These are phyloP conservation scores for Laodelphax striatellus DNA, from an alignment of 1,140 invertebrate genomes.

Conservation along the genomic window DNA sequence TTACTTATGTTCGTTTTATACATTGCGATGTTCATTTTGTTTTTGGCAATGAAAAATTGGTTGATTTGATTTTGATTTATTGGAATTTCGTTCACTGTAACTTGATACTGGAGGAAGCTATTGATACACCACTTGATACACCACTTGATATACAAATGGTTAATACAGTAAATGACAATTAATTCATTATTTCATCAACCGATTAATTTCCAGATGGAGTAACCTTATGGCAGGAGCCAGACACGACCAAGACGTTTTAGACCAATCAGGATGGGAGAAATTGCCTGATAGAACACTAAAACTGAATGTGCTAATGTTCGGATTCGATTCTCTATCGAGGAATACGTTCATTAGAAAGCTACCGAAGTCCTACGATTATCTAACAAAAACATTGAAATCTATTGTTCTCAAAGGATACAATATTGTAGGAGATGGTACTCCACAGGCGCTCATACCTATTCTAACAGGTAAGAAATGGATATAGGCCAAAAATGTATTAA, in stretches of 20 bases:
- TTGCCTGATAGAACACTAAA: slow-evolving; percentile 38
- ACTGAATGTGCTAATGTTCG: slow-evolving; percentile 77
- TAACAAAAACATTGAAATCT: slow-evolving; percentile 55
- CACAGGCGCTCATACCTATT: slow-evolving; percentile 83
- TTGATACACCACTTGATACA: no score
- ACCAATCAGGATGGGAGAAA: slow-evolving; percentile 37
- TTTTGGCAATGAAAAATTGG: no score
- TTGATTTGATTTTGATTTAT: no score
- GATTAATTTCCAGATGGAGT: slow-evolving; percentile 39
- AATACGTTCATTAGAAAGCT: slow-evolving; percentile 78
- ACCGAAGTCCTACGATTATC: slow-evolving; percentile 65
- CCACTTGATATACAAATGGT: no score
- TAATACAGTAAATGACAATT: background rate
- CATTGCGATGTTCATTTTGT: no score
- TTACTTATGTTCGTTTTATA: no score
- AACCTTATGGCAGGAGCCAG: slow-evolving; percentile 43
- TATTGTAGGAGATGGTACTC: slow-evolving; percentile 89
- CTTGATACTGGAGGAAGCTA: no score
- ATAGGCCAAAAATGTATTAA: no score
- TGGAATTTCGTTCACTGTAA: no score
- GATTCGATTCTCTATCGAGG: slow-evolving; percentile 81
- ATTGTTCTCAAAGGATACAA: slow-evolving; percentile 70
- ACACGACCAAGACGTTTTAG: slow-evolving; percentile 33
- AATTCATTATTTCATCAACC: background rate
- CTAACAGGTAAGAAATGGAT: slow-evolving; percentile 51